These are phyloP conservation scores for Platygyra sinensis DNA, from an alignment of 64 coral and sea anemone genomes.

Conservation along the genomic window DNA sequence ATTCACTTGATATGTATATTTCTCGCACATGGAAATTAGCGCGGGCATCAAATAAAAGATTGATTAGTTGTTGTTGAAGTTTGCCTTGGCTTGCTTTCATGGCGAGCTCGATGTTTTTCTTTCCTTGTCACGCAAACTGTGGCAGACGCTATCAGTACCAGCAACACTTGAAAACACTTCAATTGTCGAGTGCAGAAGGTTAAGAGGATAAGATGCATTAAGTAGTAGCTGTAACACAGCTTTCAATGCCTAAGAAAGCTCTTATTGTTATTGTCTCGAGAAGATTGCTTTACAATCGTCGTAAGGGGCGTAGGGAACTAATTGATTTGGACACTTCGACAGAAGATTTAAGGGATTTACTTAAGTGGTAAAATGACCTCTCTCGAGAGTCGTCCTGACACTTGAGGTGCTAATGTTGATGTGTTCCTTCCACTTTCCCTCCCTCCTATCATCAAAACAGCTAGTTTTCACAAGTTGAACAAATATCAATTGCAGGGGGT, in stretches of 20 bases:
- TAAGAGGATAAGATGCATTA: background rate
- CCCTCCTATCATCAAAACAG: constrained; percentile 49
- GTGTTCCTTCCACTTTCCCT: constrained; percentile 30
- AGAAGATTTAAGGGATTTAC: constrained; percentile 29
- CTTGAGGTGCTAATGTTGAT: constrained; percentile 36
- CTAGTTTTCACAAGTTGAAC: constrained; percentile 46
- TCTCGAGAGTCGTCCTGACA: constrained; percentile 20
- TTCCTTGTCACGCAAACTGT: constrained; percentile 19
- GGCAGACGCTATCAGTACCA: background rate
- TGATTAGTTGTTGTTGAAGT: constrained; percentile 48
- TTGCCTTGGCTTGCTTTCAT: constrained; percentile 16
- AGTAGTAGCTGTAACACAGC: background rate
- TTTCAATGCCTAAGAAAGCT: constrained; percentile 1
- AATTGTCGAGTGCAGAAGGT: background rate
- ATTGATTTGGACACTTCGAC: constrained; percentile 31
- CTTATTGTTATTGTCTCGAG: constrained; percentile 42
- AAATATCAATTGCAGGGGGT: constrained; percentile 41
- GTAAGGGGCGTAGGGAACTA: constrained; percentile 21
- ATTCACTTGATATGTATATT: constrained; percentile 29
- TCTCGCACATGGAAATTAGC: constrained; percentile 27
- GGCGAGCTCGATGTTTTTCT: constrained; percentile 6
- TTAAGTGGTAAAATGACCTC: constrained; percentile 51
- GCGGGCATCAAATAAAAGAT: constrained; percentile 7
- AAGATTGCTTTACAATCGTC: constrained; percentile 36
- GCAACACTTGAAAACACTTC: background rate